Evolutionary conservation across 2,888 invertebrate genomes (phyloP).

Genomic region (Machimus atricapillus): DNA sequence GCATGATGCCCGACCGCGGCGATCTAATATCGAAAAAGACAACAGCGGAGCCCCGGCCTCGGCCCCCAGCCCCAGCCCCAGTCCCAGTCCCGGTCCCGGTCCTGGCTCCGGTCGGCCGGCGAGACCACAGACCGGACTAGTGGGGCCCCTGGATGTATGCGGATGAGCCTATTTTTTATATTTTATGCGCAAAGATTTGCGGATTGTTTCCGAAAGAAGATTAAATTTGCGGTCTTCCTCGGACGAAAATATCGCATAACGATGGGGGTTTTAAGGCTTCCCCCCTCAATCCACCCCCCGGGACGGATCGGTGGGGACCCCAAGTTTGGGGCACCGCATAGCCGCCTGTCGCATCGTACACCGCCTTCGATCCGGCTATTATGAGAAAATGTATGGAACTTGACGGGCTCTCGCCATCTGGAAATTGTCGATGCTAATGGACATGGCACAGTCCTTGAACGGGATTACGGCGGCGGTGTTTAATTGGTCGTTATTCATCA

Average conservation of each 20-base stretch:
- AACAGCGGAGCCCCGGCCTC: background rate
- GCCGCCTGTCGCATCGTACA: background rate
- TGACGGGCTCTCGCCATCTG: conserved; percentile 9
- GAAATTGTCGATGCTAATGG: conserved; percentile 23
- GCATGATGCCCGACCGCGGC: background rate
- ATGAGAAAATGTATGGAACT: background rate
- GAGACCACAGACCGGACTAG: background rate
- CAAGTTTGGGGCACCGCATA: background rate
- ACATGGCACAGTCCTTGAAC: conserved; percentile 12
- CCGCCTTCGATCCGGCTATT: background rate
- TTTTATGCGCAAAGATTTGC: conserved; percentile 11
- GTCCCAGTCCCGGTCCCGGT: background rate
- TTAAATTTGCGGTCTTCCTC: conserved; percentile 25
- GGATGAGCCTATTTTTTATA: conserved; percentile 6
- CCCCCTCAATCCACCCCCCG: background rate
- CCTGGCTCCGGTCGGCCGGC: background rate
- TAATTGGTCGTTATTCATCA: conserved; percentile 30
- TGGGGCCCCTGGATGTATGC: background rate
- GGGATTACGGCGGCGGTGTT: background rate
- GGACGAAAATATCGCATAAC: conserved; percentile 22
- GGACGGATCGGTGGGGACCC: background rate
- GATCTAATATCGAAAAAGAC: conserved; percentile 20
- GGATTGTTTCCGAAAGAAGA: conserved; percentile 26
- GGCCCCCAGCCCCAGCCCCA: too few species aligned
- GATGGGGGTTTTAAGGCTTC: background rate